Percentiles rank a stretch among this genome's conserved stretches.
These are phyloP conservation scores for Drosophila teissieri DNA, from an alignment of 1,140 invertebrate species.

Conservation along the genomic window DNA sequence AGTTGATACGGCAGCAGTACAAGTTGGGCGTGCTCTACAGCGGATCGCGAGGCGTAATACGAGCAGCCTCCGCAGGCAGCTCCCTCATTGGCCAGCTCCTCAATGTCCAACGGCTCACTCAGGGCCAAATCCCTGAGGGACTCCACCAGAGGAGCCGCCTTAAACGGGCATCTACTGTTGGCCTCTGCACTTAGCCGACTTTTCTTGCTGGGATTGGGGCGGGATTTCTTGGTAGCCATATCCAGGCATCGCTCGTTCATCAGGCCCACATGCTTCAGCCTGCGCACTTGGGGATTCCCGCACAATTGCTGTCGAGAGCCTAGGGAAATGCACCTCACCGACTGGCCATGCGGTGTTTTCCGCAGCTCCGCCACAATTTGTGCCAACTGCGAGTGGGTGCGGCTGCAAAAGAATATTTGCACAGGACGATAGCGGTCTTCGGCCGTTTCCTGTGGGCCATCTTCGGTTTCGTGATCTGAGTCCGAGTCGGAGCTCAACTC, in stretches of 20 bases:
- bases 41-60: conserved; percentile 94
- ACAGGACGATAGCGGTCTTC: conserved; percentile 83
- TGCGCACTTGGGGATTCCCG: conserved; percentile 93
- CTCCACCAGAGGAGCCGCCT: conserved; percentile 89
- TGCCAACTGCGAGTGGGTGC: conserved; percentile 98
- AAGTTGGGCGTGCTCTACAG: conserved; percentile 91
- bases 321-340: conserved; percentile 92
- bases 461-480: conserved; percentile 75
- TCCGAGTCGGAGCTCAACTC: conserved; percentile 42
- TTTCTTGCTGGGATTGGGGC: conserved; percentile 89
- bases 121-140: conserved; percentile 88
- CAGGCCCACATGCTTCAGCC: conserved; percentile 90
- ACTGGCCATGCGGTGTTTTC: conserved; percentile 90
- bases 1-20: conserved; percentile 94
- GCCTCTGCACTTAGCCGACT: conserved; percentile 56
- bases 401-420: conserved; percentile 96
- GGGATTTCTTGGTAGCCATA: conserved; percentile 82
- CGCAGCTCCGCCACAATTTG: conserved; percentile 97
- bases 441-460: conserved; percentile 84
- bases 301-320: conserved; percentile 97
- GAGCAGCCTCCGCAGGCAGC: conserved; percentile 92
- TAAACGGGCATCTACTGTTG: conserved; percentile 87
- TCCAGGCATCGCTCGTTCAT: conserved; percentile 98
- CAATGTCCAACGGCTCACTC: conserved; percentile 93
- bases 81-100: conserved; percentile 91